phyloP scores from a whole-genome alignment of 1,140 invertebrate genomes.

The Tetraneura akinire region DNA sequence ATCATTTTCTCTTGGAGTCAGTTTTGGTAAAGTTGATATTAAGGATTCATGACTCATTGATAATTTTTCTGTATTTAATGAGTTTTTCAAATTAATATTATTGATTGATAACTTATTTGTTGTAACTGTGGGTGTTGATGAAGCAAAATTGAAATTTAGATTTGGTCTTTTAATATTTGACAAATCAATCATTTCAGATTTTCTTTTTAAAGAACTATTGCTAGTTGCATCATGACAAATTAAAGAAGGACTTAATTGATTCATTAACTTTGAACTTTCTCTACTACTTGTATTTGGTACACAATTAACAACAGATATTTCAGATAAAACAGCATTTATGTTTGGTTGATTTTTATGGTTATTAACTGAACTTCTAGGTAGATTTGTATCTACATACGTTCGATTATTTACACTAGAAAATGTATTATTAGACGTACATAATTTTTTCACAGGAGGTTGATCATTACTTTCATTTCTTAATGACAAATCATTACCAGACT shows the following conservation, averaged over 20 bases:
- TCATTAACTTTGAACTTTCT: conserved; percentile 27
- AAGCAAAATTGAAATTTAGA: conserved; percentile 34
- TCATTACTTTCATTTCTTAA: background rate
- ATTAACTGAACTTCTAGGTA: background rate
- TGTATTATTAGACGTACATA: conserved; percentile 7
- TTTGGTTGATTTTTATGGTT: conserved; percentile 8
- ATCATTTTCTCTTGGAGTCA: conserved; percentile 14
- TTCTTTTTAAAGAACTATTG: conserved; percentile 34
- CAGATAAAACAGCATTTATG: background rate
- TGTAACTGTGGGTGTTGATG: conserved; percentile 39
- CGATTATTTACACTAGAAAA: background rate
- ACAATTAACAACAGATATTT: conserved; percentile 31
- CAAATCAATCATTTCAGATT: background rate
- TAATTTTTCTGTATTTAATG: background rate
- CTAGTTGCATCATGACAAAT: background rate
- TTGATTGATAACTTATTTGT: no score
- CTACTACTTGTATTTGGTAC: conserved; percentile 33
- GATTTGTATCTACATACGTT: background rate
- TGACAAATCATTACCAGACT: background rate
- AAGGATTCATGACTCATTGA: background rate
- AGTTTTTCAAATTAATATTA: conserved; percentile 14
- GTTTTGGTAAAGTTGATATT: background rate
- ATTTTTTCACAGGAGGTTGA: conserved; percentile 42
- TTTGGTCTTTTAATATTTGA: conserved; percentile 13
- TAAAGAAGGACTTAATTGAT: conserved; percentile 3